Evolutionary conservation across 2,888 invertebrate species (phyloP), one percentile per base, ranked within the genome.

Genomic region (Andrena bucephala): DNA sequence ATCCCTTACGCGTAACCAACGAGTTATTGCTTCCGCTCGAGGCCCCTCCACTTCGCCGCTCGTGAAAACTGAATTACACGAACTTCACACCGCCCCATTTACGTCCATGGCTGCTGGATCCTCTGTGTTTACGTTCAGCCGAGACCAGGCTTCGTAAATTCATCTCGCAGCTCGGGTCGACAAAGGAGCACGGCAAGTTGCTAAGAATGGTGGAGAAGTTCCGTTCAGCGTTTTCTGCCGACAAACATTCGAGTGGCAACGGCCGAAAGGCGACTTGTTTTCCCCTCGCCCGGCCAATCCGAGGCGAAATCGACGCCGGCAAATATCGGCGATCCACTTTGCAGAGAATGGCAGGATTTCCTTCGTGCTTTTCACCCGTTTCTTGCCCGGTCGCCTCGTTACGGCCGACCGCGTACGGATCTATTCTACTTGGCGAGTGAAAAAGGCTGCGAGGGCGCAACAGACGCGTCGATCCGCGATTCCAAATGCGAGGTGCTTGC

Each of bases 281-380:
- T 62, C 77, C 31, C n/a, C 20, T 2, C 27, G 24, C 31, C n/a
- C 50, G n/a, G 13, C 16, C 59, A 42, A 57, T 48, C 59, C 66
- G 57, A 1, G 31, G 20, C 57, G 42, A 16, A 42, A 59, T 68
- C 63, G 72, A 57, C 54, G 59, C 67, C 62, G 20, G 62, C 70
- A 67, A 75, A 79, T 75, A 71, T 71, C 80, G 31, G 7, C 36
- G 50, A 71, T 75, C n/a, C 75, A 29, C 36, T 75, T 68, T 8
- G n/a, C 20, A 3, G 36, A 6, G 67, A 63, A 54, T n/a, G 24
- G 42, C 8, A 31, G 57, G 57, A 80, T 70, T 62, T 80, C 70
- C 42, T 72, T 62, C 27, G 24, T 29, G 70, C 50, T 70, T 63
- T 57, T 63, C n/a, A 36, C n/a, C 62, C 31, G 50, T 27, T 71